A percentile compares a stretch with the other conserved stretches of the same genome.
Conservation (phyloP, 2,888 invertebrate genomes). For the Drosophila prostipennis region DNA sequence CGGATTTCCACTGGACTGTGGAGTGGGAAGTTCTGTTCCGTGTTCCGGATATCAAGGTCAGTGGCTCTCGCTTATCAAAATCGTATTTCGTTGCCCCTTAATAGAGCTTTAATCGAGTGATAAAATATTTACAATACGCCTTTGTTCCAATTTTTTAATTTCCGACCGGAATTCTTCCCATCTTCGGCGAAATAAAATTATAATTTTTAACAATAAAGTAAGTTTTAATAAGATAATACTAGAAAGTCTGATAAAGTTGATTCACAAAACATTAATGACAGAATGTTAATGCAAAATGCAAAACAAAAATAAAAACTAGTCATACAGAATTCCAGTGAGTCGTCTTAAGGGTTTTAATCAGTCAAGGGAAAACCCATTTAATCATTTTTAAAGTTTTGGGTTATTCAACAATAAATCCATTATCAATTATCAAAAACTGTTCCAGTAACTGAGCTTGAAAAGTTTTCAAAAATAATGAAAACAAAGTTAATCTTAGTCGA, state of each 20-base stretch:
- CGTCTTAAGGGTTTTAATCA: no score
- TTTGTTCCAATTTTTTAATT: neutral
- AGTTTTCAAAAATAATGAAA: neutral
- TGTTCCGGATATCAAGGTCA: neutral
- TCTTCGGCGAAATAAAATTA: neutral
- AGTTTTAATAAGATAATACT: neutral
- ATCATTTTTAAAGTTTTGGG: no score
- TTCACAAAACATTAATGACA: neutral
- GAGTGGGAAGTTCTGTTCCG: neutral
- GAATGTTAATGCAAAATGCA: neutral
- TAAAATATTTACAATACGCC: neutral
- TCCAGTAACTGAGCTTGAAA: no score
- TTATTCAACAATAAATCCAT: no score
- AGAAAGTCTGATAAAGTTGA: neutral
- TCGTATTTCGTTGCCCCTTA: neutral
- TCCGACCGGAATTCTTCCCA: neutral
- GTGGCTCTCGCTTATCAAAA: neutral
- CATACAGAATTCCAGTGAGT: no score
- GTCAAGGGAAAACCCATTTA: no score
- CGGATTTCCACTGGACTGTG: neutral
- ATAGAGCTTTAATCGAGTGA: neutral
- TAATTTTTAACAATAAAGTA: neutral
- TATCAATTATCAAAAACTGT: no score
- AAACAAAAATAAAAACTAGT: no score
- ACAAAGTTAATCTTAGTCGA: neutral